Evolutionary conservation across 1,140 invertebrate species (phyloP).

Genomic region (Phocides pigmalion): DNA sequence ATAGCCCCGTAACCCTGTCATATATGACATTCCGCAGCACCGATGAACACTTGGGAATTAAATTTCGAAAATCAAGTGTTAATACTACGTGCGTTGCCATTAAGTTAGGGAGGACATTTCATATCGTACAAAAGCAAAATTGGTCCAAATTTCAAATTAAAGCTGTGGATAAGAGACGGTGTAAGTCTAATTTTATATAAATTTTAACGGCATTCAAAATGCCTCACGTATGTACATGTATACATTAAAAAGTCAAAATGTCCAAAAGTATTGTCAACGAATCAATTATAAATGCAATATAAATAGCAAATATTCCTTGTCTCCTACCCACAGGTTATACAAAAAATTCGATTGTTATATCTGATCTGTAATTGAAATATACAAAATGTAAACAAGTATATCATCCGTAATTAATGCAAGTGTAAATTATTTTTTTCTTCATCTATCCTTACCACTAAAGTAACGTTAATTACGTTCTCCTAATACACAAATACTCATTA

Average conservation of each 20-base stretch:
- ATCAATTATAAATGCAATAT: not conserved
- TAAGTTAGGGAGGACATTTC: not conserved
- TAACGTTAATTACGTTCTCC: too few relatives aligned
- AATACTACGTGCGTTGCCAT: not conserved
- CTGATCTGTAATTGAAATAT: not conserved
- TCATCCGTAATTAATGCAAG: too few relatives aligned
- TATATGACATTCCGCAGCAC: conserved; percentile 64
- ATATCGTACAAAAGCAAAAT: conserved; percentile 4
- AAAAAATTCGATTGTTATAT: not conserved
- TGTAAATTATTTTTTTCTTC: not conserved
- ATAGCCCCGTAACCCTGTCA: conserved; percentile 66
- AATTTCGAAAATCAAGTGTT: conserved; percentile 29
- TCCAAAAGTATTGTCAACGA: not conserved
- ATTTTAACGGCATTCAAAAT: conserved; percentile 8
- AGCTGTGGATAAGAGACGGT: conserved; percentile 4
- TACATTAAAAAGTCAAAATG: not conserved
- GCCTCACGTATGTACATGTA: not conserved
- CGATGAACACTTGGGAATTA: conserved; percentile 63
- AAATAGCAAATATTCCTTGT: not conserved
- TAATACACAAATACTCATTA: too few relatives aligned
- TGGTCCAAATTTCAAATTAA: conserved; percentile 15
- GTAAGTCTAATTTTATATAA: not conserved
- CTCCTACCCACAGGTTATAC: conserved; percentile 5
- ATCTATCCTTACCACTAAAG: not conserved
- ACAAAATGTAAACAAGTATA: not conserved